Conservation (phyloP, 2,113 vertebrate genomes). For the Pangasianodon hypophthalmus region DNA sequence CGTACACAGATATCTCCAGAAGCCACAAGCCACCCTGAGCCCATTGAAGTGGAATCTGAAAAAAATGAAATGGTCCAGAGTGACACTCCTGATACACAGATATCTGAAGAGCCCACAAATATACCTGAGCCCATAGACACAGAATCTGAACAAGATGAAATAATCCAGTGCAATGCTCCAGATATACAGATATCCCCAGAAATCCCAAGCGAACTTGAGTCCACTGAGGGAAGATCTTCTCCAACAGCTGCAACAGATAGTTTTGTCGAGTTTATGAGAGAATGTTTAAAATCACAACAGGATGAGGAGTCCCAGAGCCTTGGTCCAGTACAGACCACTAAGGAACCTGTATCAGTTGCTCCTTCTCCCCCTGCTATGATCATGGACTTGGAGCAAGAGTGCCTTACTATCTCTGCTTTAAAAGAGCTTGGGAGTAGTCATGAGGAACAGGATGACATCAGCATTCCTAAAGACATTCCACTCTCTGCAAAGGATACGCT, state of each 20-base stretch:
- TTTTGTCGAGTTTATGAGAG: conserved; percentile 80
- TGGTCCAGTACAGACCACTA: background rate
- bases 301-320: conserved; percentile 61
- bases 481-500: conserved; percentile 30
- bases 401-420: conserved; percentile 80
- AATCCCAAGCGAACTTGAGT: conserved; percentile 53
- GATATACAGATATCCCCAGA: conserved; percentile 42
- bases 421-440: conserved; percentile 75
- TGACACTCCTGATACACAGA: conserved; percentile 36
- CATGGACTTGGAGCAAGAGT: conserved; percentile 81
- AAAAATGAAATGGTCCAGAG: conserved; percentile 13
- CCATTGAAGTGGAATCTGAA: conserved; percentile 44
- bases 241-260: conserved; percentile 68
- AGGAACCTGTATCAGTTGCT: conserved; percentile 35
- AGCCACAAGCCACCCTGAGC: conserved; percentile 54
- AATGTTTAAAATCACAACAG: conserved; percentile 73
- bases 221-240: conserved; percentile 50
- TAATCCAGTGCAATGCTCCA: conserved; percentile 43
- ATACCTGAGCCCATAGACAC: conserved; percentile 55
- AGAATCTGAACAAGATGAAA: conserved; percentile 35
- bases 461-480: conserved; percentile 25
- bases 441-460: conserved; percentile 61
- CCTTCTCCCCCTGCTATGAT: conserved; percentile 56
- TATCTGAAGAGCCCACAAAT: conserved; percentile 50
- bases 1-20: conserved; percentile 43